Percentiles rank a stretch among this genome's conserved stretches.
phyloP scores from a whole-genome alignment of 1,140 invertebrate genomes.

The Orius laevigatus region DNA sequence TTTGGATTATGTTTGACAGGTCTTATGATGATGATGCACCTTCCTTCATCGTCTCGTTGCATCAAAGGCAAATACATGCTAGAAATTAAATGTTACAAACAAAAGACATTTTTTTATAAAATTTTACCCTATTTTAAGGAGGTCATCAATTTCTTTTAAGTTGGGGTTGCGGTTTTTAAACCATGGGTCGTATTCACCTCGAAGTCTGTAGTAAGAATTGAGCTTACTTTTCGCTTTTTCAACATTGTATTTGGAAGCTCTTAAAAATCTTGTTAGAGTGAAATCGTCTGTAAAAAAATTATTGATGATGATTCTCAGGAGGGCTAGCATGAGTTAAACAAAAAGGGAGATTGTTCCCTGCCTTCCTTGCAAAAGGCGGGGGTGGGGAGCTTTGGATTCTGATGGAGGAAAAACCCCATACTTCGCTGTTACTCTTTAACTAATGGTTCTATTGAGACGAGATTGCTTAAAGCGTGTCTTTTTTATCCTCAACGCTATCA shows the following conservation, averaged over 20 bases:
- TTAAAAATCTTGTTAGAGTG: conserved; percentile 32
- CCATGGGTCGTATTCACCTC: conserved; percentile 36
- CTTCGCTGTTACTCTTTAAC: no score
- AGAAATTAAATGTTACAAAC: conserved; percentile 11
- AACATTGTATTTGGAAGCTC: conserved; percentile 41
- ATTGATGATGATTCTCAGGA: no score
- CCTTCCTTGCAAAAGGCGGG: no score
- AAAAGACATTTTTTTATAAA: no score
- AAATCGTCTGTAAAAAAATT: conserved; percentile 12
- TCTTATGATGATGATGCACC: conserved; percentile 38
- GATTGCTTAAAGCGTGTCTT: no score
- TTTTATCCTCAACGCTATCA: no score
- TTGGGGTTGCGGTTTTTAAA: conserved; percentile 39
- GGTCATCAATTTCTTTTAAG: conserved; percentile 34
- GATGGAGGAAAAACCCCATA: no score
- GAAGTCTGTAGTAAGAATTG: conserved; percentile 37
- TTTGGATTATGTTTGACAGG: conserved; percentile 37
- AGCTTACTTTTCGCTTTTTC: conserved; percentile 38
- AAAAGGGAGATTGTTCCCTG: no score
- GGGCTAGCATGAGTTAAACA: no score
- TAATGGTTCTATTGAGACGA: no score
- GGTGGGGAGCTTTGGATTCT: no score
- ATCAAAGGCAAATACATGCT: conserved; percentile 40
- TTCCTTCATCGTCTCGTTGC: conserved; percentile 31
- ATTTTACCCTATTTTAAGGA: conserved; percentile 33